phyloP scores from a whole-genome alignment of 1,140 invertebrate species.

The Atta cephalotes region DNA sequence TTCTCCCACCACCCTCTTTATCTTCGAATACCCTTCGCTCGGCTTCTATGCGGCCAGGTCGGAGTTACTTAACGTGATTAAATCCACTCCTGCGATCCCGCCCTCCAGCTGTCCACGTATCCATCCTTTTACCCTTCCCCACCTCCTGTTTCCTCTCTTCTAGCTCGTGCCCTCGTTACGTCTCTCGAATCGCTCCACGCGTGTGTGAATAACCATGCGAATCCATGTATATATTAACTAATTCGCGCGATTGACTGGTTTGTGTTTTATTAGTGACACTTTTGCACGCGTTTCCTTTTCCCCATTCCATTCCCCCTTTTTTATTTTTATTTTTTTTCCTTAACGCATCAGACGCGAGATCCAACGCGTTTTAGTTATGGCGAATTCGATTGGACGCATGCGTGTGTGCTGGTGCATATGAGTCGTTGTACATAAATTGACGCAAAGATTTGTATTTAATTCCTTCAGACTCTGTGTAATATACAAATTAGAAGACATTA shows the following conservation, averaged over 20 bases:
- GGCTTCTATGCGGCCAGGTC: constrained; percentile 59
- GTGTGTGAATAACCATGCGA: constrained; percentile 22
- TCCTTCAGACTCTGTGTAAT: too few relatives aligned
- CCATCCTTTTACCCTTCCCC: constrained; percentile 36
- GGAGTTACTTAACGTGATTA: constrained; percentile 76
- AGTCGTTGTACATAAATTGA: too few relatives aligned
- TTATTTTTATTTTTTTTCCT: background rate
- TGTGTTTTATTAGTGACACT: constrained; percentile 58
- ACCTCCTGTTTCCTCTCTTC: constrained; percentile 10
- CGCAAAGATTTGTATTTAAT: too few relatives aligned
- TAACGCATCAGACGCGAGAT: background rate
- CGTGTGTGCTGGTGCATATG: too few relatives aligned
- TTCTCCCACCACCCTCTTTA: constrained; percentile 59
- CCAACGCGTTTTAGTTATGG: background rate
- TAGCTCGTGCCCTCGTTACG: constrained; percentile 46
- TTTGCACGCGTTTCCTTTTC: background rate
- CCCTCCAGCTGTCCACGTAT: constrained; percentile 48
- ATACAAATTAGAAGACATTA: too few relatives aligned
- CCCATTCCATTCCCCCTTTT: background rate
- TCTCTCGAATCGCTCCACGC: constrained; percentile 26
- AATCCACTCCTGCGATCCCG: constrained; percentile 64
- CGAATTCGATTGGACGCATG: too few relatives aligned
- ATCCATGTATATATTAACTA: background rate
- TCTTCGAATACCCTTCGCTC: constrained; percentile 69
- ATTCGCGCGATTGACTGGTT: constrained; percentile 60